Conservation (phyloP, 2,797 vertebrate species). For the Platalea minor region DNA sequence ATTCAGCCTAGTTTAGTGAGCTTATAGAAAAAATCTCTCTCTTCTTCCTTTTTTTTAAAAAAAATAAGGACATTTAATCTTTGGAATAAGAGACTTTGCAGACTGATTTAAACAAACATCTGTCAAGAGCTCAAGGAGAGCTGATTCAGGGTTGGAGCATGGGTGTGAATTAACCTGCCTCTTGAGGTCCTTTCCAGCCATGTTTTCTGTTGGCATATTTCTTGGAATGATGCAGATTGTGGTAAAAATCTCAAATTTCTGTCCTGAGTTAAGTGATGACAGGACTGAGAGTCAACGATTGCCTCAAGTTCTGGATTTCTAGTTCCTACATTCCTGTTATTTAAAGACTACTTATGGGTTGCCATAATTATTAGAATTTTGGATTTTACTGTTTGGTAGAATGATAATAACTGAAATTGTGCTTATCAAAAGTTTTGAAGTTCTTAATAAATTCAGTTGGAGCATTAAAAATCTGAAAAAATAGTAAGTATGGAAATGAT, state of each 20-base stretch:
- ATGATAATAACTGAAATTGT: neutral
- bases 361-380: neutral
- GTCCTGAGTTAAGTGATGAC: neutral
- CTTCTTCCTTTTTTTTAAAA: too few relatives aligned
- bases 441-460: neutral
- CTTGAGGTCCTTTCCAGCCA: neutral
- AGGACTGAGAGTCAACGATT: neutral
- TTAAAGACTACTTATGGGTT: neutral
- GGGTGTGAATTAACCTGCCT: neutral
- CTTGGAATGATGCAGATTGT: neutral
- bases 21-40: neutral
- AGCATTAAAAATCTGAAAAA: neutral
- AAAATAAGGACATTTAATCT: neutral
- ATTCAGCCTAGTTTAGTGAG: neutral
- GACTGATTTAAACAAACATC: neutral
- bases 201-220: neutral
- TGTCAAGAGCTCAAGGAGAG: neutral
- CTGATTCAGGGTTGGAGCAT: neutral
- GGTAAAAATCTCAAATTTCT: neutral
- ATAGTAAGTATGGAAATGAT: neutral
- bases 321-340: neutral
- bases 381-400: neutral
- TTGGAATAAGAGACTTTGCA: neutral
- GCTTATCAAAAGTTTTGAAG: neutral
- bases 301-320: neutral